These are phyloP conservation scores for Melanitta fusca DNA, from an alignment of 2,797 vertebrate species.

Conservation along the genomic window DNA sequence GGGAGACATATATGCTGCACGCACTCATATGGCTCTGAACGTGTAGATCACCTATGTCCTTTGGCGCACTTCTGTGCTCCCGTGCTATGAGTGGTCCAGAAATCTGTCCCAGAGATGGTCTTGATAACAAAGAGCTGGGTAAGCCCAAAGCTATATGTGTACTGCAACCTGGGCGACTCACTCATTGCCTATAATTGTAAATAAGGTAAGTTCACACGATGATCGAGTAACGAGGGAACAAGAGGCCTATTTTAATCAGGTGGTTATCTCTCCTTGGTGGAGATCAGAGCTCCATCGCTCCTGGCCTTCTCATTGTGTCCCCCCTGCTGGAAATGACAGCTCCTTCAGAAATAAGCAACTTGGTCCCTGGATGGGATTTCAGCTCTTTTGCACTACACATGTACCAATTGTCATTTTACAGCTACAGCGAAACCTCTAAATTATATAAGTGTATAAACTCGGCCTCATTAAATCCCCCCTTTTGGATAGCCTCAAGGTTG, in stretches of 20 bases:
- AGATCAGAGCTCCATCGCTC: conserved; percentile 88
- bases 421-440: conserved; percentile 62
- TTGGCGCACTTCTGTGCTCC: rapidly evolving
- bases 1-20: rapidly evolving
- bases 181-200: conserved; percentile 87
- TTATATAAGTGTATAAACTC: conserved; percentile 58
- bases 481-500: conserved; percentile 13
- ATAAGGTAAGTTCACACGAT: conserved; percentile 92
- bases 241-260: conserved; percentile 91
- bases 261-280: conserved; percentile 90
- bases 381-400: conserved; percentile 78
- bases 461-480: conserved; percentile 25
- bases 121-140: neutral
- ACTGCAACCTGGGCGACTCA: conserved; percentile 51
- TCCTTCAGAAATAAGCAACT: conserved; percentile 81
- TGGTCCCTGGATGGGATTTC: conserved; percentile 88
- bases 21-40: rapidly evolving
- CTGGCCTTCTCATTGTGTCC: conserved; percentile 83
- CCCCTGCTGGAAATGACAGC: conserved; percentile 85
- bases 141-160: conserved; percentile 36
- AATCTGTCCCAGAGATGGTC: neutral
- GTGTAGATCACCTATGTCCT: neutral
- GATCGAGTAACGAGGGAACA: conserved; percentile 92
- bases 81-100: neutral
- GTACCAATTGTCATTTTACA: conserved; percentile 73